Percentiles rank a stretch among this genome's conserved stretches.
Conservation (phyloP, 2,797 vertebrate genomes). For the Trachurus trachurus region DNA sequence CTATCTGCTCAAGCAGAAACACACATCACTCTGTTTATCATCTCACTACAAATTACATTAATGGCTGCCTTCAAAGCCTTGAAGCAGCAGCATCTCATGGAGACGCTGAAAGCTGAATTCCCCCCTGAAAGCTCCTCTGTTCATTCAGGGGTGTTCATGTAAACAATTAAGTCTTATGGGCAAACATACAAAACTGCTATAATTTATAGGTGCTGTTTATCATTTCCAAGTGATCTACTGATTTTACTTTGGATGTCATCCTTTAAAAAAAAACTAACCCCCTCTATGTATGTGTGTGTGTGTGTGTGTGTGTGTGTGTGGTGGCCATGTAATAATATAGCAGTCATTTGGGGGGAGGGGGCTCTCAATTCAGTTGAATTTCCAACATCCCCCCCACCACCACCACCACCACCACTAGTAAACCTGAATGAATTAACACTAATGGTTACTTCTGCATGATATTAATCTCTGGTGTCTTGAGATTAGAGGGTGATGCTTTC, state of each 20-base stretch:
- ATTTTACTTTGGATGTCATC: constrained; percentile 31
- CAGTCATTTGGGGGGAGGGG: constrained; percentile 70
- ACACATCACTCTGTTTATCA: constrained; percentile 85
- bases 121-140: constrained; percentile 49
- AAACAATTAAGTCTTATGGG: constrained; percentile 51
- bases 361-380: constrained; percentile 51
- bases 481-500: constrained; percentile 6
- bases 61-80: constrained; percentile 79
- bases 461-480: constrained; percentile 21
- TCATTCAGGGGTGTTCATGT: constrained; percentile 49
- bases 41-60: constrained; percentile 86
- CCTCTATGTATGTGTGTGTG: neutral
- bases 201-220: constrained; percentile 18
- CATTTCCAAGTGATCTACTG: constrained; percentile 33
- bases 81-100: constrained; percentile 48
- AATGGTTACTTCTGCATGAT: constrained; percentile 43
- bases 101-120: constrained; percentile 51
- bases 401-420: neutral
- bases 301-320: neutral
- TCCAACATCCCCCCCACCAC: constrained; percentile 35
- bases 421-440: constrained; percentile 47
- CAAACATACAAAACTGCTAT: constrained; percentile 28
- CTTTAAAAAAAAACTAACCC: constrained; percentile 23
- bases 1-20: constrained; percentile 85
- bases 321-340: constrained; percentile 32